Conservation (phyloP, 1,140 invertebrate species). For the Heliconius melpomene region DNA sequence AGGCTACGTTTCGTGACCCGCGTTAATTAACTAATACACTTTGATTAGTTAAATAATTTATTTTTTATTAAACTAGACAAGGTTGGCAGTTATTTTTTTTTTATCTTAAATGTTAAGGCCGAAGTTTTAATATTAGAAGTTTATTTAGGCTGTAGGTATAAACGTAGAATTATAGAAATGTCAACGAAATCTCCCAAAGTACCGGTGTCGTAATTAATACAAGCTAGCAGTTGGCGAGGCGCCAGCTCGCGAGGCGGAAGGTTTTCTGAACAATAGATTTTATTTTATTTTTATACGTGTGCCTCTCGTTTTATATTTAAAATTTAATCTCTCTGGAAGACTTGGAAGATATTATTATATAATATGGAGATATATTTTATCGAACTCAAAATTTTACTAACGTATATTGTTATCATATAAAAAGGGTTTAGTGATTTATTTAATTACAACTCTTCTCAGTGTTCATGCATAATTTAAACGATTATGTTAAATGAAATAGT, state of each 20-base stretch:
- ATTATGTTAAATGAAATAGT: too few relatives aligned
- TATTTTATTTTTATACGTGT: slow-evolving; percentile 18
- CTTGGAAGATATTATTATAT: neutral
- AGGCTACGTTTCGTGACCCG: neutral
- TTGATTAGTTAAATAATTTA: neutral
- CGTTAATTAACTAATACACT: neutral
- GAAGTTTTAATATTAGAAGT: neutral
- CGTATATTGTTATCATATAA: too few relatives aligned
- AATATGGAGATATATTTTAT: neutral
- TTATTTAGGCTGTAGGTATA: neutral
- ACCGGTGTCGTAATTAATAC: slow-evolving; percentile 25
- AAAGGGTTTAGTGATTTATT: too few relatives aligned
- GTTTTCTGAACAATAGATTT: slow-evolving; percentile 20
- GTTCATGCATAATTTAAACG: too few relatives aligned
- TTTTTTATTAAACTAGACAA: neutral
- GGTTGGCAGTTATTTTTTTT: neutral
- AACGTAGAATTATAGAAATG: neutral
- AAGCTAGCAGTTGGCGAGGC: slow-evolving; percentile 22
- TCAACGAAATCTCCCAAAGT: slow-evolving; percentile 9
- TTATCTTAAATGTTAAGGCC: too few relatives aligned
- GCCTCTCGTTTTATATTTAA: slow-evolving; percentile 7
- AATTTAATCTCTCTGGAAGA: neutral
- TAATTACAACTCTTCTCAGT: too few relatives aligned
- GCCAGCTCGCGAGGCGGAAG: slow-evolving; percentile 16
- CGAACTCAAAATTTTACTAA: too few relatives aligned